phyloP scores from a whole-genome alignment of 2,888 invertebrate genomes.

The Brachyopa scutellaris region DNA sequence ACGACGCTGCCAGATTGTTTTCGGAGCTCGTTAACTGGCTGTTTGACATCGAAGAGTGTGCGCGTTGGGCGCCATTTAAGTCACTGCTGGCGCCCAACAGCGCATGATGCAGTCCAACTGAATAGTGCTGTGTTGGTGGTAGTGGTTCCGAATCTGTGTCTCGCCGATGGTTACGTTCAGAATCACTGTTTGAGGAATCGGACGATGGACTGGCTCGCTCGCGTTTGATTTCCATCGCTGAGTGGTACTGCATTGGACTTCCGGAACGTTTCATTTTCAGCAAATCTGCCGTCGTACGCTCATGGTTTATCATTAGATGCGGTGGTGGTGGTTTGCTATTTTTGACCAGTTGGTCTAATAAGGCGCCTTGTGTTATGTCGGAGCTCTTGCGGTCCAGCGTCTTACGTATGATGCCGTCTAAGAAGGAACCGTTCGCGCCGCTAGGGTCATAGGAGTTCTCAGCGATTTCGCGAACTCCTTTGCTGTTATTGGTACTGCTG shows the following conservation, averaged over 20 bases:
- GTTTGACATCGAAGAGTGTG: slow-evolving; percentile 58
- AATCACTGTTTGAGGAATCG: slow-evolving; percentile 74
- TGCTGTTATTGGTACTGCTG: slow-evolving; percentile 78
- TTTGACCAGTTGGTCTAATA: slow-evolving; percentile 86
- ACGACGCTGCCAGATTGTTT: slow-evolving; percentile 38
- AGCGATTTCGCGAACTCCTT: slow-evolving; percentile 84
- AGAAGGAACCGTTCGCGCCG: slow-evolving; percentile 87
- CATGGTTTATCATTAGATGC: slow-evolving; percentile 78
- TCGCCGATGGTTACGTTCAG: slow-evolving; percentile 56
- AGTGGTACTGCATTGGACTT: slow-evolving; percentile 77
- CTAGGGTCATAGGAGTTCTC: slow-evolving; percentile 86
- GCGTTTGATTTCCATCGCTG: slow-evolving; percentile 83
- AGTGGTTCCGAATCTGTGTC: slow-evolving; percentile 65
- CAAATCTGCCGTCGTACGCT: slow-evolving; percentile 73
- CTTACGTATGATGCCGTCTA: slow-evolving; percentile 92
- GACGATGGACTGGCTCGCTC: slow-evolving; percentile 82
- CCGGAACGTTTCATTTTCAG: slow-evolving; percentile 77
- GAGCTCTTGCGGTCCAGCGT: slow-evolving; percentile 86
- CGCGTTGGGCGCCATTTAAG: slow-evolving; percentile 72
- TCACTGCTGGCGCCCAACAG: slow-evolving; percentile 71
- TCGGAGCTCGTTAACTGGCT: slow-evolving; percentile 4
- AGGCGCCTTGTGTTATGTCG: slow-evolving; percentile 82
- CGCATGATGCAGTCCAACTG: slow-evolving; percentile 72
- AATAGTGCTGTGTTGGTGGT: slow-evolving; percentile 74
- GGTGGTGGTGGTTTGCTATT: slow-evolving; percentile 82